Evolutionary conservation across 1,140 invertebrate genomes (phyloP).

Genomic region (Drosophila bocqueti): DNA sequence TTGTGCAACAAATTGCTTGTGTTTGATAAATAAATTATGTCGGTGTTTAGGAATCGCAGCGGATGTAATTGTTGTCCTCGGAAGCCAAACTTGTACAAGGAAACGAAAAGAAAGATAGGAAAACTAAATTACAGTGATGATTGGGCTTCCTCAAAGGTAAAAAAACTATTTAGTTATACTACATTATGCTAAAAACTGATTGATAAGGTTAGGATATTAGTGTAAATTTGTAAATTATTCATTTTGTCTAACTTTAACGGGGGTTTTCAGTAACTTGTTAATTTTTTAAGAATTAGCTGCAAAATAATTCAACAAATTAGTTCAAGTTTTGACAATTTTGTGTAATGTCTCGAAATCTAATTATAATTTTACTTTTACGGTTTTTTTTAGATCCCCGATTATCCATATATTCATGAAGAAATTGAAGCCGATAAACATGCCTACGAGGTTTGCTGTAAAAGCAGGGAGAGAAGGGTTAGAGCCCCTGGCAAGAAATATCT

Average conservation of each 20-base stretch:
- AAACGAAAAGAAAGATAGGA: not conserved
- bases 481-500: too few species aligned
- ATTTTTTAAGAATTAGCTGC: not conserved
- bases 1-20: slow-evolving; percentile 13
- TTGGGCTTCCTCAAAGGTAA: not conserved
- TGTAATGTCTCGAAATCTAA: not conserved
- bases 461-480: not conserved
- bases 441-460: slow-evolving; percentile 1
- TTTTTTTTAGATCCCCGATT: not conserved
- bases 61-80: not conserved
- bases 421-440: not conserved
- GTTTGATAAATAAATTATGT: slow-evolving; percentile 4
- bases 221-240: too few species aligned
- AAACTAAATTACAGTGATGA: not conserved
- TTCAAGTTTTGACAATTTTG: not conserved
- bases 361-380: not conserved
- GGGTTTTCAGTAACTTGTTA: too few species aligned
- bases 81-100: not conserved
- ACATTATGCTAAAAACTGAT: not conserved
- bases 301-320: not conserved
- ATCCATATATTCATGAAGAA: not conserved
- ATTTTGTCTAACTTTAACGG: too few species aligned
- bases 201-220: not conserved
- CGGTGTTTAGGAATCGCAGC: not conserved
- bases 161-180: not conserved